These are phyloP conservation scores for Valencia hispanica DNA, from an alignment of 2,797 vertebrate genomes.

Conservation along the genomic window DNA sequence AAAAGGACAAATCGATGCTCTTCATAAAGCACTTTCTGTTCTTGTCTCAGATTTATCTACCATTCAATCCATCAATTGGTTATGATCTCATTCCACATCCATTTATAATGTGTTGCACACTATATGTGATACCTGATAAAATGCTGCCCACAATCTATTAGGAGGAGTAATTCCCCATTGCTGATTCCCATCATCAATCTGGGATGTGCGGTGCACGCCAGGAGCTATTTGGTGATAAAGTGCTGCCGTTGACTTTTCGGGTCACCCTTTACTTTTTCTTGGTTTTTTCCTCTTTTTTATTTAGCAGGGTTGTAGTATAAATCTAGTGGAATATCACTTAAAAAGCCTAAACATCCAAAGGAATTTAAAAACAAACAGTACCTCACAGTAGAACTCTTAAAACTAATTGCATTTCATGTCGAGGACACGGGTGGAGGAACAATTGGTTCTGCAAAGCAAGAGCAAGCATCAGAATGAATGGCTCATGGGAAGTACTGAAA, in stretches of 20 bases:
- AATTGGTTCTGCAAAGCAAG: constrained; percentile 9
- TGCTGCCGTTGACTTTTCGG: constrained; percentile 22
- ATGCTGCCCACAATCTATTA: constrained; percentile 32
- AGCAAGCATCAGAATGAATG: neutral
- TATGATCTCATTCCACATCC: constrained; percentile 27
- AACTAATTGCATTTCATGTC: neutral
- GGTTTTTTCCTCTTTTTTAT: neutral
- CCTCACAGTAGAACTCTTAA: neutral
- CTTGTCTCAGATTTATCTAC: constrained; percentile 2
- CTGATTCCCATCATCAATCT: constrained; percentile 42
- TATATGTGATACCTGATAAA: constrained; percentile 19
- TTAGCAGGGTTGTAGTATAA: neutral
- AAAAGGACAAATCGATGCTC: constrained; percentile 42
- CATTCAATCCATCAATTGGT: constrained; percentile 39
- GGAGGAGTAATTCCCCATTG: constrained; percentile 35
- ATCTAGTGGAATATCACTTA: constrained; percentile 4
- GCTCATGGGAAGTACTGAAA: constrained; percentile 2
- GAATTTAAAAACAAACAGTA: neutral
- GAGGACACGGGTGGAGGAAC: neutral
- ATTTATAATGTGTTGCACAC: constrained; percentile 5
- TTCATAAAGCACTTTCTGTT: constrained; percentile 31
- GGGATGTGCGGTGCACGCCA: constrained; percentile 20
- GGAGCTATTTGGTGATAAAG: constrained; percentile 48
- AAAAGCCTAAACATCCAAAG: neutral
- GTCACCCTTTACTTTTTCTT: neutral